These are phyloP conservation scores for Lepisosteus osseus DNA, from an alignment of 2,113 vertebrate species.

Conservation along the genomic window DNA sequence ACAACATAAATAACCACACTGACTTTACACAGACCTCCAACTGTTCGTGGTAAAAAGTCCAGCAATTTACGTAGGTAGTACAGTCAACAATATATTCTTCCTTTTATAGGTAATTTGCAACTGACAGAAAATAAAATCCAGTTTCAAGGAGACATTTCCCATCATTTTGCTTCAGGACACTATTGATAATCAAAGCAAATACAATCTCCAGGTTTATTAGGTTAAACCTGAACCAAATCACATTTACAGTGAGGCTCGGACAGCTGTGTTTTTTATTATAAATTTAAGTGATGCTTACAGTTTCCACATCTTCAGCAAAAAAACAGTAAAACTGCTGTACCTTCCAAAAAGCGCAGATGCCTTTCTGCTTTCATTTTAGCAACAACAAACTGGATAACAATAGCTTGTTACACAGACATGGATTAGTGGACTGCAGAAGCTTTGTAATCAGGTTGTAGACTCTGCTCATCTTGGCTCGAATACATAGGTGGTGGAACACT, in stretches of 20 bases:
- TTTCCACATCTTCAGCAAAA: conserved; percentile 11
- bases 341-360: neutral
- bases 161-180: conserved; percentile 4
- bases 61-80: neutral
- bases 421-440: conserved; percentile 32
- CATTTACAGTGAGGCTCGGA: conserved; percentile 5
- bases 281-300: neutral
- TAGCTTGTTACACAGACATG: neutral
- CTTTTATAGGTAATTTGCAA: conserved; percentile 14
- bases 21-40: neutral
- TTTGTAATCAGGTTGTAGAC: conserved; percentile 50
- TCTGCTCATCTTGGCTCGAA: conserved; percentile 38
- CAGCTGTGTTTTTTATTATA: conserved; percentile 6
- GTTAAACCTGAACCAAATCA: conserved; percentile 7
- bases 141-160: neutral
- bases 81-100: conserved; percentile 3
- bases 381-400: conserved; percentile 1
- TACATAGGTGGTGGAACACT: too few species aligned
- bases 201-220: conserved; percentile 12
- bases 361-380: too few species aligned
- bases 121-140: conserved; percentile 10
- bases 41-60: neutral
- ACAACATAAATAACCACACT: neutral
- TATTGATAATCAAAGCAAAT: conserved; percentile 16
- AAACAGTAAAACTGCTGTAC: neutral